Evolutionary conservation across 2,113 vertebrate genomes (phyloP).

Genomic region (Vulpes lagopus): DNA sequence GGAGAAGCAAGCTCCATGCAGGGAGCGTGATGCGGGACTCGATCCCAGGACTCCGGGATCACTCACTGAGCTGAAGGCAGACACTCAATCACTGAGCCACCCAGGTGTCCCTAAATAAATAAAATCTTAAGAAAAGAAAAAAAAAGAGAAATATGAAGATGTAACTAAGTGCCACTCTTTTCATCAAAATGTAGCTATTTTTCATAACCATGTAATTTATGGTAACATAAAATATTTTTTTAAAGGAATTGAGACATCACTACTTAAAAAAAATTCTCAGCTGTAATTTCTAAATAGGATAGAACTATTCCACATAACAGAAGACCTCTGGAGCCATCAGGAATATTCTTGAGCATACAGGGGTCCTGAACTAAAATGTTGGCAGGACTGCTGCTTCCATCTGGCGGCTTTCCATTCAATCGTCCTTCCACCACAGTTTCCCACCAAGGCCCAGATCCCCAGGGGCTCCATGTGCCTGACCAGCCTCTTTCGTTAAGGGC

Average conservation of each 20-base stretch:
- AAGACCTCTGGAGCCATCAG: not conserved
- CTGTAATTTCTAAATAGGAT: constrained; percentile 26
- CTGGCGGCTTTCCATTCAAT: not conserved
- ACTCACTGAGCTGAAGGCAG: too few species aligned
- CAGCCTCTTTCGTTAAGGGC: too few species aligned
- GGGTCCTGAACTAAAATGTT: not conserved
- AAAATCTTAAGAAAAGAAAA: too few species aligned
- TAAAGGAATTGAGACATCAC: not conserved
- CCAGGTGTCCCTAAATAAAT: too few species aligned
- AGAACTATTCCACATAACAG: not conserved
- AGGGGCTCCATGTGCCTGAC: too few species aligned
- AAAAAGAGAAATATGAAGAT: not conserved
- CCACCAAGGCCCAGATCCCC: too few species aligned
- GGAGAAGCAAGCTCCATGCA: too few species aligned
- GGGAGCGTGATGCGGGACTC: too few species aligned
- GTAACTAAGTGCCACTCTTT: not conserved
- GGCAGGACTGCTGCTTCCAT: too few species aligned
- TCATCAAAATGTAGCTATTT: not conserved
- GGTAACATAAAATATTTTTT: not conserved
- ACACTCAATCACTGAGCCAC: too few species aligned
- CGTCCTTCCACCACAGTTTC: too few species aligned
- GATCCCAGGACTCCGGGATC: too few species aligned
- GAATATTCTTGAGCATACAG: not conserved
- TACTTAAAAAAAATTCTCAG: not conserved
- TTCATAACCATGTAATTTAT: not conserved